These are phyloP conservation scores for Scarus forsteni DNA, from an alignment of 2,797 vertebrate genomes.

Conservation along the genomic window DNA sequence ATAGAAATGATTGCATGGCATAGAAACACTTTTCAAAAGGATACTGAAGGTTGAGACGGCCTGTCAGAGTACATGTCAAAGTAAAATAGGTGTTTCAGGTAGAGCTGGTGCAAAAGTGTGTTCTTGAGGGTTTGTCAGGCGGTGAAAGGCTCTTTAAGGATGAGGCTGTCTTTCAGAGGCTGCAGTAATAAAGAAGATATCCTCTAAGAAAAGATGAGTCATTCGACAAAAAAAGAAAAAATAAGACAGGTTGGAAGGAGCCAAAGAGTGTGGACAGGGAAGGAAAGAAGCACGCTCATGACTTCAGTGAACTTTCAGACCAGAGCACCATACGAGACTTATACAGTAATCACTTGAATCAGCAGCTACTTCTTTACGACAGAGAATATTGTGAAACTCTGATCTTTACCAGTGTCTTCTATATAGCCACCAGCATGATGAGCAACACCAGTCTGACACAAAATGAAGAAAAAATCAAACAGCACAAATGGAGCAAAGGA, in stretches of 20 bases:
- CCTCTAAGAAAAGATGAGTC: slow-evolving; percentile 63
- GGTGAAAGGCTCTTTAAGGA: slow-evolving; percentile 45
- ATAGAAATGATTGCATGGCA: slow-evolving; percentile 23
- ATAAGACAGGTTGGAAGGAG: slow-evolving; percentile 25
- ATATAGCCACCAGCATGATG: too few species aligned
- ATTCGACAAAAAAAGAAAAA: slow-evolving; percentile 55
- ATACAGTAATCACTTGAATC: slow-evolving; percentile 52
- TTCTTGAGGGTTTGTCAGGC: slow-evolving; percentile 54
- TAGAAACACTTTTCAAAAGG: slow-evolving; percentile 42
- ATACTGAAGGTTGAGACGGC: slow-evolving; percentile 34
- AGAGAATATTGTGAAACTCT: too few species aligned
- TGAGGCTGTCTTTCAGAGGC: slow-evolving; percentile 29
- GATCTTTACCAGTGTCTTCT: too few species aligned
- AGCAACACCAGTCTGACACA: too few species aligned
- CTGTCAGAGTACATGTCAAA: slow-evolving; percentile 44
- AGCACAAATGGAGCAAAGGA: too few species aligned
- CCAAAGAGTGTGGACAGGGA: slow-evolving; percentile 24
- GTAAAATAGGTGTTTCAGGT: slow-evolving; percentile 34
- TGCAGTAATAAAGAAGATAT: slow-evolving; percentile 53
- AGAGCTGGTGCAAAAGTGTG: slow-evolving; percentile 43
- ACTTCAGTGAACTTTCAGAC: slow-evolving; percentile 40
- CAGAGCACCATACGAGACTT: slow-evolving; percentile 28
- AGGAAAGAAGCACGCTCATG: slow-evolving; percentile 28
- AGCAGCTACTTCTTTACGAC: slow-evolving; percentile 30
- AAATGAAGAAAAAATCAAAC: too few species aligned